Base-by-base conservation (phyloP, 1,140 invertebrate species). In the Zaprionus inermis region DNA sequence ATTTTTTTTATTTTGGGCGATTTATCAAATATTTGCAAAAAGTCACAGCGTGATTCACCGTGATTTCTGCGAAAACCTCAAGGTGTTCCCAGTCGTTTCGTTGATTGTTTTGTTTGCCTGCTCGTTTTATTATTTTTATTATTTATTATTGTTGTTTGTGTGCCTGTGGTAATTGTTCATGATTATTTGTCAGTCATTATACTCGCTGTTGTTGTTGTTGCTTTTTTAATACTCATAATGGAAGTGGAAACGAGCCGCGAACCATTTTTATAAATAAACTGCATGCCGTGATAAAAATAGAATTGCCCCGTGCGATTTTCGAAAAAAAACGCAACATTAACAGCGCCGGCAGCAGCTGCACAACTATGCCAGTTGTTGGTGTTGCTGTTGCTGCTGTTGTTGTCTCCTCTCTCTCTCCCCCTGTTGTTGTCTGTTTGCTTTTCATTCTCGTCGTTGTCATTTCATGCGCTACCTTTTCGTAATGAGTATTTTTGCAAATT, bases 211-310 rank as follows among this genome's bases (percentile, higher is more conserved):
- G 34, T 44, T 63, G 44, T 78, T 78, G 66, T 70, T 57, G 20
- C 30, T 60, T 60, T 76, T 71, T 66, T 58, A 72, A 81, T 85
- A 65, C 63, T 64, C 24, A 75, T 78, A 69, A 79, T 85, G 78
- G 67, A 76, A 85, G 80, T 84, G 78, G 78, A 81, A 81, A 76
- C 78, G 81, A 81, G 81, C 81, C 76, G 65, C 64, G 64, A 72
- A 67, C 64, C 56, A 67, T 76, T 86, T 86, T 85, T 85, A 85
- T 85, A 81, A 85, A 85, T 85, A 85, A 85, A 85, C 78, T 85
- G 81, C 81, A 85, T 81, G 76, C 72, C 66, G 44, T 76, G 81
- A 75, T 85, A 85, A 85, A 85, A 85, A 85, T 85, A 85, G 81
- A 81, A 72, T 72, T 76, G 72, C 56, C 49, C 66, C 66, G 46